These are phyloP conservation scores for Gambusia yucatana DNA, from an alignment of 2,797 vertebrate genomes.

Conservation along the genomic window DNA sequence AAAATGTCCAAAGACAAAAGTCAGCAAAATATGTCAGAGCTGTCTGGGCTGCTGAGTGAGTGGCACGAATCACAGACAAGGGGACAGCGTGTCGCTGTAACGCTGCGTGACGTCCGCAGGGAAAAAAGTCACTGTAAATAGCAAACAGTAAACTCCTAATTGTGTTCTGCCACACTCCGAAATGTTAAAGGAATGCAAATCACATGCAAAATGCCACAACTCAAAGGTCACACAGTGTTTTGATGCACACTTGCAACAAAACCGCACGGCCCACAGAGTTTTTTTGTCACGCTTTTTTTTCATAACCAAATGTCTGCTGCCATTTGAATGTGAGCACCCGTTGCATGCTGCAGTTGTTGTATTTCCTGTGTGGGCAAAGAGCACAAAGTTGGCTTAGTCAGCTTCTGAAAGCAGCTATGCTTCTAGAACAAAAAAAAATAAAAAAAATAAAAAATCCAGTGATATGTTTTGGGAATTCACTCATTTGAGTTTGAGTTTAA, in stretches of 20 bases:
- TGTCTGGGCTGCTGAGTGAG: neutral
- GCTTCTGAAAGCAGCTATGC: neutral
- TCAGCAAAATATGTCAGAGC: neutral
- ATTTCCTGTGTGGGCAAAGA: conserved; percentile 40
- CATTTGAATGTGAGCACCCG: conserved; percentile 53
- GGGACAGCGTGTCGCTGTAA: neutral
- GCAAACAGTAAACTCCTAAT: conserved; percentile 21
- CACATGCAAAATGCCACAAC: conserved; percentile 60
- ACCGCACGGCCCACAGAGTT: conserved; percentile 27
- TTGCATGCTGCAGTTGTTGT: conserved; percentile 43
- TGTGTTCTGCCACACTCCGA: conserved; percentile 42
- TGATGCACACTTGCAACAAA: conserved; percentile 49
- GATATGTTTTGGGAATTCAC: neutral
- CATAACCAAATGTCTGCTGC: conserved; percentile 52
- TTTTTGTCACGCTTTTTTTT: conserved; percentile 37
- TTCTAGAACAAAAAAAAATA: neutral
- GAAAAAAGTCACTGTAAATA: conserved; percentile 40
- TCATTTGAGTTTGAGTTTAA: neutral
- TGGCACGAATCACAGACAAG: neutral
- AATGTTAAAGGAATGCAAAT: conserved; percentile 72
- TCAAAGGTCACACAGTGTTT: conserved; percentile 71
- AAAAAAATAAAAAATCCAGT: too few relatives aligned
- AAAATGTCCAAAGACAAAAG: neutral
- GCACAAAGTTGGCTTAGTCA: conserved; percentile 29
- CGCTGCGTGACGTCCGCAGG: conserved; percentile 1